Conservation (phyloP, 37 sponge, comb jelly and placozoan species). For the Halichondria panicea region DNA sequence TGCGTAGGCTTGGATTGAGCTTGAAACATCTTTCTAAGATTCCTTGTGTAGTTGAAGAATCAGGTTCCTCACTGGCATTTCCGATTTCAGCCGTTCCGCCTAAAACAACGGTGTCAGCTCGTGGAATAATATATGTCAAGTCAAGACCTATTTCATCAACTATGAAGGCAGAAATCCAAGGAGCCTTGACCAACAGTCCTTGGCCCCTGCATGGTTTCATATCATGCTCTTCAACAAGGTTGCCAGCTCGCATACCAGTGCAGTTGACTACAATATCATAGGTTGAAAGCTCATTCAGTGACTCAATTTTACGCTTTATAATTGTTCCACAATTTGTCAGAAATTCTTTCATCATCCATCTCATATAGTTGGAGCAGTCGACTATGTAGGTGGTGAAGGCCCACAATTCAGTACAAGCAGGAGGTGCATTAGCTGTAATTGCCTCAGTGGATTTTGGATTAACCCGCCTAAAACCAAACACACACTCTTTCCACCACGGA, state of each 20-base stretch:
- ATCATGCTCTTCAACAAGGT: conserved; percentile 34
- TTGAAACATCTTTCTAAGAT: conserved; percentile 24
- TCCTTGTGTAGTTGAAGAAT: not conserved
- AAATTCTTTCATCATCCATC: conserved; percentile 46
- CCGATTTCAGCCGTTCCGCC: conserved; percentile 46
- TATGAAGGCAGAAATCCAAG: conserved; percentile 46
- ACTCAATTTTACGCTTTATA: conserved; percentile 14
- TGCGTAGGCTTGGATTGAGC: conserved; percentile 37
- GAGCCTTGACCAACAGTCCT: conserved; percentile 51
- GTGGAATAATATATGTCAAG: conserved; percentile 42
- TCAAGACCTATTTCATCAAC: not conserved
- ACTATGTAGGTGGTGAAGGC: conserved; percentile 30
- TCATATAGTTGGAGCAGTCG: conserved; percentile 32
- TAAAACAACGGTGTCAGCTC: conserved; percentile 14
- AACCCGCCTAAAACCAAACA: conserved; percentile 22
- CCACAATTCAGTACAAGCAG: not conserved
- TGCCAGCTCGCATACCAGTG: conserved; percentile 63
- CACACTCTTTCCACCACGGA: conserved; percentile 38
- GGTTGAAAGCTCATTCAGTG: conserved; percentile 14
- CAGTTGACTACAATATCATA: conserved; percentile 73
- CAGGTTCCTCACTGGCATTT: conserved; percentile 5
- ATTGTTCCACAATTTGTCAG: conserved; percentile 27
- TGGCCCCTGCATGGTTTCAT: conserved; percentile 63
- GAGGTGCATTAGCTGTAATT: not conserved
- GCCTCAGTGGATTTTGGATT: conserved; percentile 1